Base-by-base conservation (phyloP, 2,797 vertebrate species). In the Allobates femoralis region DNA sequence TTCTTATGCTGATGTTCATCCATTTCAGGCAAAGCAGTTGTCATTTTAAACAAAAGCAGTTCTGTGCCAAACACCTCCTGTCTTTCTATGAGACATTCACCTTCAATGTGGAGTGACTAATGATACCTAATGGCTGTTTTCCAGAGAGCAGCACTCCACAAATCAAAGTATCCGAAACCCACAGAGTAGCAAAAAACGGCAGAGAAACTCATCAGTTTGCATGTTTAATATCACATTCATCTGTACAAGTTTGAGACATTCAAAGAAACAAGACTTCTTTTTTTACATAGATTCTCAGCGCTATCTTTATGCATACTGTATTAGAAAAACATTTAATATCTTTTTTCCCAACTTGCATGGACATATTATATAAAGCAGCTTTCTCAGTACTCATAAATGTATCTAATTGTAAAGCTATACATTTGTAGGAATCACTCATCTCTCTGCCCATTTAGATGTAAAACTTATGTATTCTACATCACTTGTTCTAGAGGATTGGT, bases 91-190 rank as follows among this genome's bases (percentile, higher is more conserved):
- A 75, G 55, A 83, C 55, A 83, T 83, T 83, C 81, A 83, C 81
- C 81, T 83, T 83, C 81, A 75, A 74, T 74, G 81, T 28, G 28
- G 55, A 62, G 74, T 83, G 81, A 83, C 81, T 83, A 60, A 83
- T 83, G 55, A 83, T 83, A 60, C 81, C 81, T 83, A 60, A 50
- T 83, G 69, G 81, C 69, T 75, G 81, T 83, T 83, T 83, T 83
- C 55, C 69, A 83, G 81, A 50, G 55, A 83, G 69, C 69, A 75
- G 69, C 69, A 73, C 69, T 83, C 73, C 53, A 60, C 79, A 83
- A 74, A 83, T 75, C 81, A 83, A 83, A 83, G 69, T 58, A 46
- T 83, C 53, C 58, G 66, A 81, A 81, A 53, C 8, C 81, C 67
- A 56, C 32, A 46, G 16, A 62, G 69, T 55, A 55, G 67, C 55